These are phyloP conservation scores for Leuciscus waleckii DNA, from an alignment of 2,797 vertebrate species.

Conservation along the genomic window DNA sequence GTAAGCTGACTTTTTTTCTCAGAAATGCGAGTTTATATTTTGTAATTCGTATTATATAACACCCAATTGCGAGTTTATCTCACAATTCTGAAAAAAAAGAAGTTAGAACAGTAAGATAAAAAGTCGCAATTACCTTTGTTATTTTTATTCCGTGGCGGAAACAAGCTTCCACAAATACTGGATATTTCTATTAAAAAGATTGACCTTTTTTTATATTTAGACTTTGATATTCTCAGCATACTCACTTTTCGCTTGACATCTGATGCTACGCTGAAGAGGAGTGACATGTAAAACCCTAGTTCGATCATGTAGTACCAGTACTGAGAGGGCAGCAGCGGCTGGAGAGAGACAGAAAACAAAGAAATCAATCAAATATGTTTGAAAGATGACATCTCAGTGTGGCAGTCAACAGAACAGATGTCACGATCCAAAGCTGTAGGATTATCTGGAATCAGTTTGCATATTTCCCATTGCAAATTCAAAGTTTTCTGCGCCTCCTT, in stretches of 20 bases:
- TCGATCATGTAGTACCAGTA: slow-evolving; percentile 93
- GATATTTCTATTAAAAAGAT: neutral
- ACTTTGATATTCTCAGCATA: slow-evolving; percentile 30
- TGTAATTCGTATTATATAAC: neutral
- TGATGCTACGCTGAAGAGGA: slow-evolving; percentile 91
- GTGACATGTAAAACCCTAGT: slow-evolving; percentile 93
- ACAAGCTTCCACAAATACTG: neutral
- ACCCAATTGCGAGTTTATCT: neutral
- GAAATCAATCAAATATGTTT: neutral
- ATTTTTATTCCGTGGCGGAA: neutral
- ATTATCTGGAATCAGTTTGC: slow-evolving; percentile 3
- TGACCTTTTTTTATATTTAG: neutral
- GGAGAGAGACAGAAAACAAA: neutral
- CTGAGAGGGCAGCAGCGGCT: slow-evolving; percentile 89
- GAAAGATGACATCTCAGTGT: neutral
- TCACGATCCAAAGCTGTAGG: neutral
- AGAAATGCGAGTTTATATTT: neutral
- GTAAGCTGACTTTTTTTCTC: neutral
- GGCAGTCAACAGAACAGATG: neutral
- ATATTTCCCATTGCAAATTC: slow-evolving; percentile 1
- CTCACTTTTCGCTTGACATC: slow-evolving; percentile 97
- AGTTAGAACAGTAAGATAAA: neutral
- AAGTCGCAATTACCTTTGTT: neutral
- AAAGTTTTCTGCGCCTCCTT: neutral
- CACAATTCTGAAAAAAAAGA: neutral